Percentiles rank a stretch among this genome's conserved stretches.
phyloP scores from a whole-genome alignment of 2,797 vertebrate genomes.

The Cheirogaleus major region DNA sequence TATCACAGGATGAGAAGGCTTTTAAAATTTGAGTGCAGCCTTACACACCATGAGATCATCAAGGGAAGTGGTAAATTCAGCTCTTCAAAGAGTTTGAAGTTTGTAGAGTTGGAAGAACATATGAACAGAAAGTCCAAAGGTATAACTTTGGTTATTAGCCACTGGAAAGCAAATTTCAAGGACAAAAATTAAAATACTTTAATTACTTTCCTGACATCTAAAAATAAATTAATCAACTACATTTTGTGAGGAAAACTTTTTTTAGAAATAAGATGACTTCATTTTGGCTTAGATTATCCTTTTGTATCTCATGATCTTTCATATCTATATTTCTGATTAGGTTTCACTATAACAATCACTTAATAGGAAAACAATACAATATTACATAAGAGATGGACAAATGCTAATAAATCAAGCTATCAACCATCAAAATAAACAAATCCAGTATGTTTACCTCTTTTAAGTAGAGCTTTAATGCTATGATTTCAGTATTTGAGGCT shows the following conservation, averaged over 20 bases:
- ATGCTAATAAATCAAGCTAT: background rate
- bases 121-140: background rate
- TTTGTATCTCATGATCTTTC: background rate
- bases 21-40: background rate
- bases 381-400: background rate
- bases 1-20: background rate
- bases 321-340: background rate
- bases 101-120: background rate
- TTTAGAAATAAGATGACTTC: background rate
- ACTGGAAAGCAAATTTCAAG: background rate
- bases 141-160: background rate
- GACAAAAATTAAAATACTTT: background rate
- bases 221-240: background rate
- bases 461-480: background rate
- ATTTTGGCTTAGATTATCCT: background rate
- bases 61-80: background rate
- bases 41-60: background rate
- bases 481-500: background rate
- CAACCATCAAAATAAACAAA: background rate
- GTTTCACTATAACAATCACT: background rate
- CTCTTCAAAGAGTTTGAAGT: background rate
- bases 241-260: background rate
- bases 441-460: background rate
- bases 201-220: background rate
- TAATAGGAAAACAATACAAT: background rate